Conservation (phyloP, 2,797 vertebrate genomes). For the Acrocephalus scirpaceus region DNA sequence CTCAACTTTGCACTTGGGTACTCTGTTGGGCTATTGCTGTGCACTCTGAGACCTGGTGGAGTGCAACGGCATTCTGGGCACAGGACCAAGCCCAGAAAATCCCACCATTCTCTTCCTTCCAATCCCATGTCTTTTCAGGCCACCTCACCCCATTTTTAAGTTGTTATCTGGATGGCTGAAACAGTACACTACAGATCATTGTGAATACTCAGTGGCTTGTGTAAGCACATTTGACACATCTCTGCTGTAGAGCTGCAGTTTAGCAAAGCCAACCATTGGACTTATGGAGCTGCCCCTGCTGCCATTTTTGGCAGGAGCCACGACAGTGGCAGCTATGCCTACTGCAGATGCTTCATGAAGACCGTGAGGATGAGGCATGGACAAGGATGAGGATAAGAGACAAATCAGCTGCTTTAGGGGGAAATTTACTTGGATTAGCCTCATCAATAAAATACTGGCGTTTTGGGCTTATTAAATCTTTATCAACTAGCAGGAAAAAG, state of each 20-base stretch:
- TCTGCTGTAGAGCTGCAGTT: neutral
- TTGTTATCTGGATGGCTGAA: conserved; percentile 61
- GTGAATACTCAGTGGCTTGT: conserved; percentile 64
- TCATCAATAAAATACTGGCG: neutral
- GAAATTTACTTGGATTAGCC: neutral
- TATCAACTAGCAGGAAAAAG: neutral
- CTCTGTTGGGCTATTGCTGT: neutral
- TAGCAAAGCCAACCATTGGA: neutral
- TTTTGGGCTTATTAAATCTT: neutral
- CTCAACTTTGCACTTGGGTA: neutral
- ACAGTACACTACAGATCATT: conserved; percentile 55
- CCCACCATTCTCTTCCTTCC: conserved; percentile 29
- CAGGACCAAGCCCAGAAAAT: conserved; percentile 29
- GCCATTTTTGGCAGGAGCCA: neutral
- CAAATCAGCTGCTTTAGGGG: neutral
- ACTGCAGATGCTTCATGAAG: neutral
- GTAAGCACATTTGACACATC: conserved; percentile 40
- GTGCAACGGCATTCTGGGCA: conserved; percentile 2
- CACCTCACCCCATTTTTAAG: conserved; percentile 37
- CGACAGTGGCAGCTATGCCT: neutral
- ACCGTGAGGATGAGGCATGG: neutral
- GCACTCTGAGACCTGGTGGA: neutral
- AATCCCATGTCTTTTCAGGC: conserved; percentile 29
- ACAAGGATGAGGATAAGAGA: neutral
- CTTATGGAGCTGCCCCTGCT: neutral